phyloP scores from a whole-genome alignment of 1,140 invertebrate species.

The Microplitis mediator region DNA sequence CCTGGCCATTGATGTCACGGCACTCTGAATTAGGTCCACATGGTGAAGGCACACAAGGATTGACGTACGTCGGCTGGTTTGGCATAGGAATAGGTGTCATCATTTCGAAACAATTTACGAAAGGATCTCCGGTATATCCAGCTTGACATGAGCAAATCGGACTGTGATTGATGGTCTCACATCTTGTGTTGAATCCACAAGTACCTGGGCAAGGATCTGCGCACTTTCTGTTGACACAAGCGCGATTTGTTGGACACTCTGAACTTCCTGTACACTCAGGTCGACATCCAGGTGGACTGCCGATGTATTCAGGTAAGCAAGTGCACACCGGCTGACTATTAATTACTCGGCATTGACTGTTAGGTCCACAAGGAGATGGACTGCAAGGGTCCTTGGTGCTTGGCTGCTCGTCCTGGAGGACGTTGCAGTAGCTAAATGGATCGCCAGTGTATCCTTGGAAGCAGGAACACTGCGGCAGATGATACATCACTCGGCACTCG shows the following conservation, averaged over 20 bases:
- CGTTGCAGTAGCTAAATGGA: slow-evolving; percentile 54
- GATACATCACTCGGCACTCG: slow-evolving; percentile 61
- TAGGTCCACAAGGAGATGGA: slow-evolving; percentile 76
- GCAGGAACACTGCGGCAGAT: slow-evolving; percentile 62
- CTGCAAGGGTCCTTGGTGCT: slow-evolving; percentile 62
- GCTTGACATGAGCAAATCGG: slow-evolving; percentile 65
- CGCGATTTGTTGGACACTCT: slow-evolving; percentile 66
- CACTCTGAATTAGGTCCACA: slow-evolving; percentile 76
- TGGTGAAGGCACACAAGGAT: slow-evolving; percentile 71
- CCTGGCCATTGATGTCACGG: slow-evolving; percentile 64
- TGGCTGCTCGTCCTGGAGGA: slow-evolving; percentile 44
- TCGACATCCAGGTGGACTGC: slow-evolving; percentile 63
- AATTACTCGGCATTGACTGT: slow-evolving; percentile 67
- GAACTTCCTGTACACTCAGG: slow-evolving; percentile 65
- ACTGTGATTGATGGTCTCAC: slow-evolving; percentile 66
- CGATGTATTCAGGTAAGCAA: slow-evolving; percentile 65
- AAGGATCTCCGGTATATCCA: slow-evolving; percentile 67
- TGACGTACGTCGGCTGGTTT: slow-evolving; percentile 61
- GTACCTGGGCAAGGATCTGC: slow-evolving; percentile 68
- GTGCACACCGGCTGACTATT: slow-evolving; percentile 64
- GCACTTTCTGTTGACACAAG: slow-evolving; percentile 67
- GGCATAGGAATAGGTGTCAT: slow-evolving; percentile 34
- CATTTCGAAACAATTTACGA: slow-evolving; percentile 61
- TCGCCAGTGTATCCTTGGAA: slow-evolving; percentile 60
- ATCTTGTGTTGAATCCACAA: slow-evolving; percentile 68